Evolutionary conservation across 1,140 invertebrate genomes (phyloP), one percentile per base, ranked within the genome.

Genomic region (Drosophila bocki): DNA sequence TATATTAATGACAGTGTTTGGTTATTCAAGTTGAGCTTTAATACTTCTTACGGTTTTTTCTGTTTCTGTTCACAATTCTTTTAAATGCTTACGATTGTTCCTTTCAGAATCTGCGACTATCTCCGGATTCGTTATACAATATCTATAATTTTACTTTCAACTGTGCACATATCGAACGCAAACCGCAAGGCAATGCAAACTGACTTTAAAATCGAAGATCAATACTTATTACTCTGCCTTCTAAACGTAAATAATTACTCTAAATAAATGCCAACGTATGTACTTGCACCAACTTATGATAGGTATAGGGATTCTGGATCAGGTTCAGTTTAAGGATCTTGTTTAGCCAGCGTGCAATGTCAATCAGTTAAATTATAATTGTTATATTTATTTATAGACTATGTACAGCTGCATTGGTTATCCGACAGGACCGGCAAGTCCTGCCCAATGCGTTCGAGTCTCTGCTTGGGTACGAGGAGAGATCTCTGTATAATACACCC

Each of bases 401-500:
- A 92, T 92, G 67, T 92, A 92, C 91, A 92, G 17, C 65, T 82
- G 91, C 91, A 82, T 80, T 92, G 91, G 82, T 74, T 92, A 92
- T 92, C 91, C 91, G 91, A 91, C 81, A 86, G 85, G 75, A 75
- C 60, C 17, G 48, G 42, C 62, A 57, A 58, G 71, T 63, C 60
- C 79, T 78, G 87, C 58, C 81, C 87, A 92, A 87, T 68, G 84
- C 87, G 57, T 53, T 75, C 87, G 92, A 91, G 92, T 92, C 81
- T 87, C 84, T 88, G 65, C 74, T 76, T 91, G 92, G 92, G 92
- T 93, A 93, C 92, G 75, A 76, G 75, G 69, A 84, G 86, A 90
- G 72, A 92, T 92, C 92, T 91, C 91, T 92, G 75, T 67, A 82
- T 81, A 72, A 90, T 91, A 86, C 92, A 93, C 92, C 92, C 92